phyloP scores from a whole-genome alignment of 2,888 invertebrate genomes.

The Agapostemon virescens region DNA sequence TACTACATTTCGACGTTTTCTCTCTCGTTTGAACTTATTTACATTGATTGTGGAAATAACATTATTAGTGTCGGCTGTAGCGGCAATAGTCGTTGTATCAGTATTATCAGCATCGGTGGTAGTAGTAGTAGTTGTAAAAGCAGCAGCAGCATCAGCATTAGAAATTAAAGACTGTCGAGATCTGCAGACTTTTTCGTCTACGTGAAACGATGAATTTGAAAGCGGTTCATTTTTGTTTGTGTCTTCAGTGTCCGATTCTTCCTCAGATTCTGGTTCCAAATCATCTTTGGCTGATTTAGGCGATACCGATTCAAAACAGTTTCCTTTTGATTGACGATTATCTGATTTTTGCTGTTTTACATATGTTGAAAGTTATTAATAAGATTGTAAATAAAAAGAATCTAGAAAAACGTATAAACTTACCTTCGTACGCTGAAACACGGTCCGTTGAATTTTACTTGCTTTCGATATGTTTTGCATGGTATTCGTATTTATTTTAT shows the following conservation, averaged over 20 bases:
- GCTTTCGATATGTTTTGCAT: not conserved
- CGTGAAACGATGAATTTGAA: not conserved
- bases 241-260: constrained; percentile 36
- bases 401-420: not conserved
- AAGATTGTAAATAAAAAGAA: not conserved
- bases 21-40: not conserved
- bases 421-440: constrained; percentile 8
- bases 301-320: not conserved
- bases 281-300: not conserved
- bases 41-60: not conserved
- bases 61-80: not conserved
- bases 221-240: not conserved
- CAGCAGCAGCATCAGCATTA: not conserved
- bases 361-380: not conserved
- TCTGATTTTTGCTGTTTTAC: not conserved
- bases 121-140: not conserved
- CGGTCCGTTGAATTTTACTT: constrained; percentile 4
- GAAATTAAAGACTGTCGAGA: not conserved
- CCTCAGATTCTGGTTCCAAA: constrained; percentile 2
- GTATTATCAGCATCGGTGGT: not conserved
- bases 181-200: not conserved
- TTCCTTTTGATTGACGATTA: not conserved
- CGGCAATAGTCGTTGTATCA: not conserved
- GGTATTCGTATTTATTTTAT: not conserved
- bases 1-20: constrained; percentile 35